Evolutionary conservation across 2,888 invertebrate species (phyloP).

Genomic region (Xestia rhomboidea): DNA sequence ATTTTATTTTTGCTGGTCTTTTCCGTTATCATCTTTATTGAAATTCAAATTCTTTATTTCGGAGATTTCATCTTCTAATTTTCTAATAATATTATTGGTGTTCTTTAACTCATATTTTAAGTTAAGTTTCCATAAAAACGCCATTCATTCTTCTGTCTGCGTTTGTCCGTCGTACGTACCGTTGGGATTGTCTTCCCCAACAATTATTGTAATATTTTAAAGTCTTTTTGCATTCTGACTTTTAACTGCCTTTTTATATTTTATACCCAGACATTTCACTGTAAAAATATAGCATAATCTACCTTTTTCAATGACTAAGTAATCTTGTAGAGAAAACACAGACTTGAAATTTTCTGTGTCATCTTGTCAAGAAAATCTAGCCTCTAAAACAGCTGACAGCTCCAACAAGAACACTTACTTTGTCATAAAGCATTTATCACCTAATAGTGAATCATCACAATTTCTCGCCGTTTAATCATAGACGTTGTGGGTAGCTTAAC

Average conservation of each 20-base stretch:
- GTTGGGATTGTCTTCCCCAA: neutral
- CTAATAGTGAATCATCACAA: conserved; percentile 52
- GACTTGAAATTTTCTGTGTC: neutral
- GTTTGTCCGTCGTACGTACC: neutral
- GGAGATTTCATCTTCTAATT: neutral
- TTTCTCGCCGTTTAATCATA: conserved; percentile 9
- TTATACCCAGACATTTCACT: neutral
- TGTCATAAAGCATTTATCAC: conserved; percentile 28
- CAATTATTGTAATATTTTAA: neutral
- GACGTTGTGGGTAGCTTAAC: conserved; percentile 18
- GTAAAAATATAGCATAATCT: neutral
- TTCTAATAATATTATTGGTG: neutral
- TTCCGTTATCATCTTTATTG: neutral
- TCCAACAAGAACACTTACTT: conserved; percentile 14
- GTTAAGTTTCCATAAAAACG: neutral
- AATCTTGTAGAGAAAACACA: neutral
- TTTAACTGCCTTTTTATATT: neutral
- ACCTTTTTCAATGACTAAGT: neutral
- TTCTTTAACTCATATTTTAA: neutral
- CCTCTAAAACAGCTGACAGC: neutral
- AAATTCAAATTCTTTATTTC: neutral
- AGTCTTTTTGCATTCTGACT: neutral
- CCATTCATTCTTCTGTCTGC: neutral
- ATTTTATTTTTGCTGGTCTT: neutral
- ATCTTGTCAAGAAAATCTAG: neutral